phyloP scores from a whole-genome alignment of 1,140 invertebrate species.

The Megalopta genalis region DNA sequence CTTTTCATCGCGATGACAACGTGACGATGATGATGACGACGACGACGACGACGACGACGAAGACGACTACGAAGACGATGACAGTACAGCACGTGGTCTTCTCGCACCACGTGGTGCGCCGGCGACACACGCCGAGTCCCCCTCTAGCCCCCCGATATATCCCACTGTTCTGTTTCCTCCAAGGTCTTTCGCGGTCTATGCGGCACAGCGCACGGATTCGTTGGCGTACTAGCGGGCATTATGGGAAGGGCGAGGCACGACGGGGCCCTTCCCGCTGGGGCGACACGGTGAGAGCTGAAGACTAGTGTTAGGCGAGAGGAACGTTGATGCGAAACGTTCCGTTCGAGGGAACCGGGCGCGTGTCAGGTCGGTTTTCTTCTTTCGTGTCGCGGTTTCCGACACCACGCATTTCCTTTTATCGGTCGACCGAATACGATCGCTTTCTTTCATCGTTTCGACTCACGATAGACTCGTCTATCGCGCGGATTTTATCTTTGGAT shows the following conservation, averaged over 20 bases:
- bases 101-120: conserved; percentile 18
- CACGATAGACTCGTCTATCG: no score
- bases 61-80: no score
- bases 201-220: conserved; percentile 39
- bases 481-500: neutral
- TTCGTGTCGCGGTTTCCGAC: neutral
- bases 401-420: neutral
- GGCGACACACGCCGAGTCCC: neutral
- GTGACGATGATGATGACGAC: no score
- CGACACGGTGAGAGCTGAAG: conserved; percentile 22
- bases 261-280: conserved; percentile 17
- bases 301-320: conserved; percentile 15
- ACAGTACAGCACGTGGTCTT: conserved; percentile 32
- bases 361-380: neutral
- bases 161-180: conserved; percentile 5
- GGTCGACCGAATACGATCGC: neutral
- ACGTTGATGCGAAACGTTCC: conserved; percentile 3
- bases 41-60: no score
- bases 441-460: neutral
- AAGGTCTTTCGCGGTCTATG: conserved; percentile 51
- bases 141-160: neutral
- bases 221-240: conserved; percentile 42
- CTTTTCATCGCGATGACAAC: neutral
- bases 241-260: conserved; percentile 8
- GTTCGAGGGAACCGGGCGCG: neutral